phyloP scores from a whole-genome alignment of 2,113 vertebrate genomes.

The Balaenoptera acutorostrata region DNA sequence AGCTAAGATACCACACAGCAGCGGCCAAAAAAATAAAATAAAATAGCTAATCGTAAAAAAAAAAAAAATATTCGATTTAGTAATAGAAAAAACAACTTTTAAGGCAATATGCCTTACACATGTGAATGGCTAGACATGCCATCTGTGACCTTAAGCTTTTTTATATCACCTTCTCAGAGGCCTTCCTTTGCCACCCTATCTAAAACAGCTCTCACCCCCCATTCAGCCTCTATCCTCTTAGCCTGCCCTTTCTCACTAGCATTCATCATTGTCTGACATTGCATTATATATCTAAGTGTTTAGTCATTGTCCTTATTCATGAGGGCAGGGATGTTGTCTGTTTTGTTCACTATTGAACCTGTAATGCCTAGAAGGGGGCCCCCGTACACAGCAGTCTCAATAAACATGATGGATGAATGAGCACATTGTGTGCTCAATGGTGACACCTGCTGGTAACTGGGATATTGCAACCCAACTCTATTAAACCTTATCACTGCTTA shows the following conservation, averaged over 20 bases:
- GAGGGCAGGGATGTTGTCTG: background rate
- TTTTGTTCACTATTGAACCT: background rate
- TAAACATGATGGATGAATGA: background rate
- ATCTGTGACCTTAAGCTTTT: background rate
- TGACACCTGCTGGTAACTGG: constrained; percentile 37
- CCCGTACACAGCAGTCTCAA: background rate
- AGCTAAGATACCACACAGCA: too few species aligned
- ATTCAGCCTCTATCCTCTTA: background rate
- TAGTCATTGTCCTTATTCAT: background rate
- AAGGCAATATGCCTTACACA: background rate
- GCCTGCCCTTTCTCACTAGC: background rate
- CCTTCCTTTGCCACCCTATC: background rate
- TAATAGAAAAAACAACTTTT: background rate
- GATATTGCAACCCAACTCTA: constrained; percentile 51
- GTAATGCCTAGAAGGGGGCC: background rate
- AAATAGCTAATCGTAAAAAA: too few species aligned
- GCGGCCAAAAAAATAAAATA: too few species aligned
- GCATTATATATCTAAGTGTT: background rate
- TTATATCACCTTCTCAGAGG: background rate
- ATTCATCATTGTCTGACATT: background rate
- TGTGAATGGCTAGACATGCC: background rate
- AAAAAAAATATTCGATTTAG: background rate
- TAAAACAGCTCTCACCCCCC: background rate
- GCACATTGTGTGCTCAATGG: background rate
- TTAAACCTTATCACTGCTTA: background rate